Percentiles rank a stretch among this genome's conserved stretches.
Conservation (phyloP, 2,113 vertebrate genomes). For the Eulemur rufifrons region DNA sequence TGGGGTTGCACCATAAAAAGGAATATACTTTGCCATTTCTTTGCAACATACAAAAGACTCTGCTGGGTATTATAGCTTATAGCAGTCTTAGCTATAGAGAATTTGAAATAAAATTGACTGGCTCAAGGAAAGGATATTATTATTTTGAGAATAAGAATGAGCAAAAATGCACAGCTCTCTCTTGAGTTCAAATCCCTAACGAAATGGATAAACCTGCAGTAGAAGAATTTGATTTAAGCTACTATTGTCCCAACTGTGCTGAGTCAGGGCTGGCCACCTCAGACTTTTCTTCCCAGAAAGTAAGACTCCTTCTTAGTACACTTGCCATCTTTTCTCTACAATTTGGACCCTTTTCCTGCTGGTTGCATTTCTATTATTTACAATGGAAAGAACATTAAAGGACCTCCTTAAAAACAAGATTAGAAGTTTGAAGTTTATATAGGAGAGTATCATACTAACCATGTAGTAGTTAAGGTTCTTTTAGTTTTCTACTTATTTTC, state of each 20-base stretch:
- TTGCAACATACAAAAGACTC: slow-evolving; percentile 49
- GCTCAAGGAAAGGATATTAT: slow-evolving; percentile 70
- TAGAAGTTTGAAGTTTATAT: slow-evolving; percentile 7
- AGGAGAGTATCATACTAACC: not conserved
- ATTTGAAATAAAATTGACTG: slow-evolving; percentile 71
- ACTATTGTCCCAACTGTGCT: slow-evolving; percentile 57
- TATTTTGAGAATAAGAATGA: slow-evolving; percentile 74
- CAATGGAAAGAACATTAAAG: slow-evolving; percentile 26
- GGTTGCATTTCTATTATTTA: slow-evolving; percentile 13
- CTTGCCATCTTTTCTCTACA: slow-evolving; percentile 31
- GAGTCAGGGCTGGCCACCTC: slow-evolving; percentile 47
- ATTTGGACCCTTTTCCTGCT: not conserved
- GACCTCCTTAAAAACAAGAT: slow-evolving; percentile 43
- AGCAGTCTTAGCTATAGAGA: slow-evolving; percentile 58
- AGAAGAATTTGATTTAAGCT: slow-evolving; percentile 63
- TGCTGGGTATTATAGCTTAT: slow-evolving; percentile 63
- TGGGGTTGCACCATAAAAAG: slow-evolving; percentile 36
- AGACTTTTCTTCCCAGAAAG: slow-evolving; percentile 45
- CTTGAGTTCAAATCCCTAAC: slow-evolving; percentile 67
- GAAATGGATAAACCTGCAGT: slow-evolving; percentile 67
- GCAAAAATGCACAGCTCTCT: slow-evolving; percentile 59
- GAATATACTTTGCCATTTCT: slow-evolving; percentile 60
- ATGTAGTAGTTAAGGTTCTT: not conserved
- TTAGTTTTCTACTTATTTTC: slow-evolving; percentile 2
- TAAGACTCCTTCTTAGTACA: slow-evolving; percentile 18